These are phyloP conservation scores for Styela clava DNA, from an alignment of 23 tunicate genomes.

Conservation along the genomic window DNA sequence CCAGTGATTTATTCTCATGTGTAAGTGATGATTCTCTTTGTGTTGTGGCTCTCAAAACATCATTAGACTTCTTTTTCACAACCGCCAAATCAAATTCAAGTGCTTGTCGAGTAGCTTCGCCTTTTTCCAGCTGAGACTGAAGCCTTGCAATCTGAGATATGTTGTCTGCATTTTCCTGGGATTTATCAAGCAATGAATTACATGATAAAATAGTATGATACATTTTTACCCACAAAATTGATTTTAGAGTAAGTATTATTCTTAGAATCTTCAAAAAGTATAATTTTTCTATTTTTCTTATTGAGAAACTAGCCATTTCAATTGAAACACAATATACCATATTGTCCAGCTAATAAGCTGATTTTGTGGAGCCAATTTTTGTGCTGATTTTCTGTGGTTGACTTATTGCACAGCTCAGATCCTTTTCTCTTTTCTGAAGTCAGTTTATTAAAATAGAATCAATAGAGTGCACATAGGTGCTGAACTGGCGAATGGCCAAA, in stretches of 20 bases:
- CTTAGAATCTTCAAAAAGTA: not conserved
- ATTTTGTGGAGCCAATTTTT: too few relatives aligned
- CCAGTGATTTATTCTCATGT: constrained; percentile 42
- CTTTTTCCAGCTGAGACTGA: constrained; percentile 69
- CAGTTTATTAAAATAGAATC: too few relatives aligned
- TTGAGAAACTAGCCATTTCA: too few relatives aligned
- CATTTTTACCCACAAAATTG: not conserved
- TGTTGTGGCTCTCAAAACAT: constrained; percentile 34
- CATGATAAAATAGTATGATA: not conserved
- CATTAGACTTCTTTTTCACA: constrained; percentile 51
- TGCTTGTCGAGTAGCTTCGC: constrained; percentile 66
- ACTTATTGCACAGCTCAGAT: too few relatives aligned
- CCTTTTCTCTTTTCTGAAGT: too few relatives aligned
- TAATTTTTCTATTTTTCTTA: too few relatives aligned
- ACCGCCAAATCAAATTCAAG: constrained; percentile 76
- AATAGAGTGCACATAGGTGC: too few relatives aligned
- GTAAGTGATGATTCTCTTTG: constrained; percentile 61
- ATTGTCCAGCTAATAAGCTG: too few relatives aligned
- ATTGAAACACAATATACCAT: too few relatives aligned
- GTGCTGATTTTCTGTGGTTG: too few relatives aligned
- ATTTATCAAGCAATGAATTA: not conserved
- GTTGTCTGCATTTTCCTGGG: constrained; percentile 60
- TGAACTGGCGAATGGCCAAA: too few relatives aligned
- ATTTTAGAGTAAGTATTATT: not conserved
- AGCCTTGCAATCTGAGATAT: constrained; percentile 47